Percentiles rank a stretch among this genome's conserved stretches.
phyloP scores from a whole-genome alignment of 2,797 vertebrate genomes.

The Scarus forsteni region DNA sequence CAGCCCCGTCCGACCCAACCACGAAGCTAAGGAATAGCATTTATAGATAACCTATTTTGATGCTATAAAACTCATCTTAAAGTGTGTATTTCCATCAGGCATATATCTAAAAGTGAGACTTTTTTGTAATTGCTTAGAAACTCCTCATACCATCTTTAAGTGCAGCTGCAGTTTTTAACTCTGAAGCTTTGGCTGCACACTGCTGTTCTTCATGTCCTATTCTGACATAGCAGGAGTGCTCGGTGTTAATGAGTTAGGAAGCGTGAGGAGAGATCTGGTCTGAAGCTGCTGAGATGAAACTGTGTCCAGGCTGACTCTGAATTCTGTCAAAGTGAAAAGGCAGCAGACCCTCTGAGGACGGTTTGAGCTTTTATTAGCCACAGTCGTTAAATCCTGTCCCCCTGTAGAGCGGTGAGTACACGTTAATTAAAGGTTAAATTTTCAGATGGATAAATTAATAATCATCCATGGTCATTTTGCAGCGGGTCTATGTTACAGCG shows the following conservation, averaged over 20 bases:
- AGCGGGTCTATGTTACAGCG: not conserved
- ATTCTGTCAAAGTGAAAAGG: not conserved
- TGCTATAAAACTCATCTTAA: too few relatives aligned
- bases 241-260: not conserved
- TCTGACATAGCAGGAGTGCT: too few relatives aligned
- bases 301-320: not conserved
- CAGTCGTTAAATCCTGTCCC: not conserved
- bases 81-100: too few relatives aligned
- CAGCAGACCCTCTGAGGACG: not conserved
- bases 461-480: not conserved
- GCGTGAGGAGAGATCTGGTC: not conserved
- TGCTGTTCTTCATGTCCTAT: too few relatives aligned
- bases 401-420: not conserved
- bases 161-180: too few relatives aligned
- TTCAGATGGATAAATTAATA: constrained; percentile 8
- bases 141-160: too few relatives aligned
- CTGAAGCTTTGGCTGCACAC: too few relatives aligned
- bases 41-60: too few relatives aligned
- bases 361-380: not conserved
- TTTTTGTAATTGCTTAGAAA: too few relatives aligned
- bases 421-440: constrained; percentile 4
- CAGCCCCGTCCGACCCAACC: too few relatives aligned
- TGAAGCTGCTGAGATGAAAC: not conserved
- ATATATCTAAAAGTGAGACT: too few relatives aligned
- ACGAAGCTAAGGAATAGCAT: too few relatives aligned